Percentiles rank a stretch among this genome's conserved stretches.
These are phyloP conservation scores for Digitonthophagus gazella DNA, from an alignment of 2,888 invertebrate species.

Conservation along the genomic window DNA sequence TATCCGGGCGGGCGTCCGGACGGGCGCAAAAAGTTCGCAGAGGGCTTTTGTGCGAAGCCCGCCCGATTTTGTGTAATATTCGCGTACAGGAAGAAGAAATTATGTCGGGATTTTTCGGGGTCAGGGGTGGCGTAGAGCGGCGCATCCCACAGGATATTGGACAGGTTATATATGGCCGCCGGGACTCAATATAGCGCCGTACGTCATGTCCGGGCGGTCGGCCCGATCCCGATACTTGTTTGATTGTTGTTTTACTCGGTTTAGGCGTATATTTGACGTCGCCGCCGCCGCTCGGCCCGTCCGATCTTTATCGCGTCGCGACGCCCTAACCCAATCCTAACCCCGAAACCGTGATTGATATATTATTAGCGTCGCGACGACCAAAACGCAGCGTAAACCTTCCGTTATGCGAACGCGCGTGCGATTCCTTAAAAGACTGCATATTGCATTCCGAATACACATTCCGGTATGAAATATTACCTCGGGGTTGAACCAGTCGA, in stretches of 20 bases:
- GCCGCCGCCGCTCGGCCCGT: not conserved
- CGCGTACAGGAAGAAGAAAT: conserved; percentile 14
- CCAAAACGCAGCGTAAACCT: conserved; percentile 4
- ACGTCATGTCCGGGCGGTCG: conserved; percentile 39
- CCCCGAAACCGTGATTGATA: conserved; percentile 26
- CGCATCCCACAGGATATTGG: conserved; percentile 39
- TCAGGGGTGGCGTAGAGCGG: not conserved
- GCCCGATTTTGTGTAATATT: conserved; percentile 2
- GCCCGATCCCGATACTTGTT: conserved; percentile 38
- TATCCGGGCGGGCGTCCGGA: conserved; percentile 10
- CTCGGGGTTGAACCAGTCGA: no score
- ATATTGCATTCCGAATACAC: conserved; percentile 10
- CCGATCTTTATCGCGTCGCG: conserved; percentile 34
- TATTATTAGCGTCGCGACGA: conserved; percentile 27
- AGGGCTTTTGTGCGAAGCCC: conserved; percentile 9
- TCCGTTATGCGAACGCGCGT: conserved; percentile 7
- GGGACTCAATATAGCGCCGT: conserved; percentile 41
- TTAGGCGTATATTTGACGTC: conserved; percentile 10
- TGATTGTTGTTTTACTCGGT: conserved; percentile 42
- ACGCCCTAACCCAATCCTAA: conserved; percentile 18
- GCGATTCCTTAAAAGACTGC: conserved; percentile 25
- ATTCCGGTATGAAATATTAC: conserved; percentile 4
- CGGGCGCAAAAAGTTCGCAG: conserved; percentile 4
- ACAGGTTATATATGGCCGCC: conserved; percentile 42
- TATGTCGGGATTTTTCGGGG: conserved; percentile 14